Base-by-base conservation (phyloP, 2,113 vertebrate species). In the Brienomyrus longianalis region DNA sequence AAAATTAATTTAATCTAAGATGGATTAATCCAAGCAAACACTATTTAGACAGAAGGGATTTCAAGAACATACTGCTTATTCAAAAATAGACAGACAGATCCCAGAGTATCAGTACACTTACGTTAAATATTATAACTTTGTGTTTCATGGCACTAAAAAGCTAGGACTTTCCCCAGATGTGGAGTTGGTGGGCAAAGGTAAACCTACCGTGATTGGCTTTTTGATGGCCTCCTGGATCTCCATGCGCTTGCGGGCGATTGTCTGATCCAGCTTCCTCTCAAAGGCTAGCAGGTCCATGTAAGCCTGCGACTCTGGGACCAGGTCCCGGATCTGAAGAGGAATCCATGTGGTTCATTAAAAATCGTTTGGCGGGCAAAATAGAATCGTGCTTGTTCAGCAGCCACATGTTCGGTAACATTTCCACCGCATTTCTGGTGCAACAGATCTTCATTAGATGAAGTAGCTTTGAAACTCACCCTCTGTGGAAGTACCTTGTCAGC, bases 151-250 rank as follows among this genome's bases (percentile, higher is more conserved):
- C 43, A 31, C n/a, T 10, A 43, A 43, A 80, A 43, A 43, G 15
- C 74, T 80, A 43, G 15, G 35, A 77, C 13, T 80, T 80, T 43
- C 31, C 13, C 31, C 1, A 35, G 74, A 77, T 31, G 5, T 19
- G 13, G 35, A 19, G 21, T 5, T 3, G 48, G 50, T 52, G 17
- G 51, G 31, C 13, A 56, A 5, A 87, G 51, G 10, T 27, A 31
- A 52, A 50, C 1, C 8, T 95, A 99, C 98, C 93, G 97, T 99
- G 86, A 99, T 97, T 1, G 98, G 98, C 91, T 99, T 99, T 95
- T 99, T 99, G 92, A 99, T 99, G 94, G 98, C 98, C 91, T 99
- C 98, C 93, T 99, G 98, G 90, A 99, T 99, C 93, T 99, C 98
- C 98, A 99, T 99, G 51, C 98, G 97, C 94, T 99, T 99, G 48